Percentiles rank a stretch among this genome's conserved stretches.
phyloP scores from a whole-genome alignment of 2,113 vertebrate species.

The Carlito syrichta region DNA sequence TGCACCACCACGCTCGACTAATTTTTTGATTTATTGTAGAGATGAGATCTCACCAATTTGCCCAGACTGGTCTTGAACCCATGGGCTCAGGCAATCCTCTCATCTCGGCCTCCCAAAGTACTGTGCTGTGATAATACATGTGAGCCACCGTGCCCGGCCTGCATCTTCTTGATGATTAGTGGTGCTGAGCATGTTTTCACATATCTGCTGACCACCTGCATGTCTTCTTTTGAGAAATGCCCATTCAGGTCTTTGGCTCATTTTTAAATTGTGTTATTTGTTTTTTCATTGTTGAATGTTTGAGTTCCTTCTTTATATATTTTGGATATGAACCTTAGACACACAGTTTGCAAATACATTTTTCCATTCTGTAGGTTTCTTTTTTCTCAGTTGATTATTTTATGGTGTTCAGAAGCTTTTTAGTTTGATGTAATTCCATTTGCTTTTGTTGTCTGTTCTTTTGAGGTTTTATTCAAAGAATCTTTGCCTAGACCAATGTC shows the following conservation, averaged over 20 bases:
- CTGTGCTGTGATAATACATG: too few species aligned
- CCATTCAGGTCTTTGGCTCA: neutral
- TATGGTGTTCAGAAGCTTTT: neutral
- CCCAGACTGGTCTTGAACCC: too few species aligned
- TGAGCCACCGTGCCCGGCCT: too few species aligned
- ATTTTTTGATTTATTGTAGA: too few species aligned
- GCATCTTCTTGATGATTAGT: too few species aligned
- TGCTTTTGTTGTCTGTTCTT: neutral
- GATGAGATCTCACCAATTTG: too few species aligned
- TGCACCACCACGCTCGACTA: too few species aligned
- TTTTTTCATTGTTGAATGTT: neutral
- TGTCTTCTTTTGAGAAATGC: neutral
- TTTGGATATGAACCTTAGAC: neutral
- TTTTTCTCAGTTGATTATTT: neutral
- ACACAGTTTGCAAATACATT: neutral
- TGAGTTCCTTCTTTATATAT: neutral
- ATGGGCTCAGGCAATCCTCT: too few species aligned
- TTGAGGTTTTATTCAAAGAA: neutral
- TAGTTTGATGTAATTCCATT: neutral
- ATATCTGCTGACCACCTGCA: neutral
- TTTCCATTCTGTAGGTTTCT: neutral
- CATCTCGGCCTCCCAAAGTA: too few species aligned
- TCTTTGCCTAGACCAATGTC: neutral
- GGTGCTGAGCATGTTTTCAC: neutral
- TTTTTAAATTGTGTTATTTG: neutral